Percentiles rank a stretch among this genome's conserved stretches.
These are phyloP conservation scores for Blastobasis adustella DNA, from an alignment of 2,888 invertebrate genomes.

Conservation along the genomic window DNA sequence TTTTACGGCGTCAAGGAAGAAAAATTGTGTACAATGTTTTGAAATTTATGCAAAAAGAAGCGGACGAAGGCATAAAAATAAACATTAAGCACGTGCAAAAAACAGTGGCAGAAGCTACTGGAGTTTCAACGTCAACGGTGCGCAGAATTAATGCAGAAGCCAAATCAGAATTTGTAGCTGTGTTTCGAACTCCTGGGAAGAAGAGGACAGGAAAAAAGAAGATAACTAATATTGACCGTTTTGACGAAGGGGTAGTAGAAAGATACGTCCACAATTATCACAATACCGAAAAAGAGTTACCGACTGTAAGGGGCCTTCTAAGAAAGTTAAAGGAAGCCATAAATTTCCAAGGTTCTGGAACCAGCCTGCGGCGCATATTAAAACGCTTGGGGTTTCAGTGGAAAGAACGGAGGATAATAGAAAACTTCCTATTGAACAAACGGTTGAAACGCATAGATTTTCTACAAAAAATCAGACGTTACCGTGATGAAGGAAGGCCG, in stretches of 20 bases:
- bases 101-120: slow-evolving; percentile 3
- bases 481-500: background rate
- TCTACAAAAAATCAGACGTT: no score
- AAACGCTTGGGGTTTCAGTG: background rate
- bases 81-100: slow-evolving; percentile 3
- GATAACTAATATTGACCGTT: background rate
- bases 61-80: slow-evolving; percentile 4
- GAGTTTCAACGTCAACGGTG: slow-evolving; percentile 3
- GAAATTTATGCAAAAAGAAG: slow-evolving; percentile 3
- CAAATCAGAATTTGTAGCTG: no score
- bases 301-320: no score
- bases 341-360: no score
- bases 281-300: background rate
- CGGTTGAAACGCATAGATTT: no score
- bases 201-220: no score
- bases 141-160: background rate
- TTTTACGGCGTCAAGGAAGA: background rate
- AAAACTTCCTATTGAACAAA: background rate
- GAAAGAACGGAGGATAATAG: background rate
- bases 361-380: background rate
- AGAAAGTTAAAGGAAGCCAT: no score
- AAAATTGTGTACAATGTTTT: background rate
- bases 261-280: background rate
- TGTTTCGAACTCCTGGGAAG: no score
- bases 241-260: background rate